These are phyloP conservation scores for Sebastiscus tertius DNA, from an alignment of 2,797 vertebrate species.

Conservation along the genomic window DNA sequence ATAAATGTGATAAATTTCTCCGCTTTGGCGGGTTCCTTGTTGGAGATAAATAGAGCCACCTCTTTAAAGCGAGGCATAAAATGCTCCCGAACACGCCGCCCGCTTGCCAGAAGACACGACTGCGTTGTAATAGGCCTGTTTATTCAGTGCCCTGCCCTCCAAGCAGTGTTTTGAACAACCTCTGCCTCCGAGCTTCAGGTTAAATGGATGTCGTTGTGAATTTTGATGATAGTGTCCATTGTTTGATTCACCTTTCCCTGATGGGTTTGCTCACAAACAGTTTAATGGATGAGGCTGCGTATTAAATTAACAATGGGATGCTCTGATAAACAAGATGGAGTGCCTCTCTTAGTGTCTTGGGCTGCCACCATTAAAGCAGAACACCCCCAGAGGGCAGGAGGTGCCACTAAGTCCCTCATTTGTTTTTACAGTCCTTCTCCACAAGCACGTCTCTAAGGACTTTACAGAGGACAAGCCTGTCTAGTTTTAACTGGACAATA, in stretches of 20 bases:
- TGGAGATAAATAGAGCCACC: slow-evolving; percentile 2
- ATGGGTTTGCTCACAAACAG: background rate
- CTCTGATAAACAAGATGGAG: slow-evolving; percentile 12
- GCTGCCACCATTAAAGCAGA: background rate
- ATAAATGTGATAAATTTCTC: slow-evolving; percentile 3
- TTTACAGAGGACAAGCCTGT: background rate
- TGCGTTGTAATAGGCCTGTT: background rate
- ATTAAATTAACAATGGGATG: background rate
- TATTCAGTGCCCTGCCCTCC: background rate
- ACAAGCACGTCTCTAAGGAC: background rate
- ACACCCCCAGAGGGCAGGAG: background rate
- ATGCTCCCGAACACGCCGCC: background rate
- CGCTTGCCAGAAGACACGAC: background rate
- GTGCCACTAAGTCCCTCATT: background rate
- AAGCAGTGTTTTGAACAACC: background rate
- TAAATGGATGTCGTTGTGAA: slow-evolving; percentile 13
- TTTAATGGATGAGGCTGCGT: background rate
- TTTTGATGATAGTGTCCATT: slow-evolving; percentile 1
- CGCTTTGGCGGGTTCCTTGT: background rate
- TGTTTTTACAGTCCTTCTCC: background rate
- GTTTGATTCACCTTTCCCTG: background rate
- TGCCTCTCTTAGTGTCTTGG: background rate
- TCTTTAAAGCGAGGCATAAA: slow-evolving; percentile 2
- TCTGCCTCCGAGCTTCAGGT: background rate
- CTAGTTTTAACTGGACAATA: background rate